Evolutionary conservation across 2,113 vertebrate species (phyloP).

Genomic region (Porphyrio hochstetteri): DNA sequence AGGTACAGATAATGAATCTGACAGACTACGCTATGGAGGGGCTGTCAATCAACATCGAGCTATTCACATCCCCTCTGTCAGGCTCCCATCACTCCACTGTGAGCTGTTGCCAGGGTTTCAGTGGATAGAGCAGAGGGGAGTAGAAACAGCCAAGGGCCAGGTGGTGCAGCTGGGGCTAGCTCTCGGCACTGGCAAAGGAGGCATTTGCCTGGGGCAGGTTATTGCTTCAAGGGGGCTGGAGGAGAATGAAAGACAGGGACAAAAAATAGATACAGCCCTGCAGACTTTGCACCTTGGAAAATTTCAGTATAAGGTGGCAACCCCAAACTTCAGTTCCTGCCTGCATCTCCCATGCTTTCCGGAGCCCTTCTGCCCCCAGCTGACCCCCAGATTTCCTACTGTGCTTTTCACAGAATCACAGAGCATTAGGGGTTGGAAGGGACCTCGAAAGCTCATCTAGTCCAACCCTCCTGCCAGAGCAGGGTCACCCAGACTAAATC

Average conservation of each 20-base stretch:
- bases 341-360: neutral
- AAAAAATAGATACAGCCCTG: neutral
- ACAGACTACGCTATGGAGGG: neutral
- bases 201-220: neutral
- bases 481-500: too few species aligned
- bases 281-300: neutral
- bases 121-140: neutral
- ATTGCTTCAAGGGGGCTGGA: neutral
- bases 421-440: too few species aligned
- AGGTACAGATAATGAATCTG: slow-evolving; percentile 13
- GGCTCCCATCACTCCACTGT: neutral
- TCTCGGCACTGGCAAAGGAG: neutral
- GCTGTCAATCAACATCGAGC: neutral
- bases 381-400: neutral
- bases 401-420: neutral
- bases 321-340: neutral
- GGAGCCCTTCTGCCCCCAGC: neutral
- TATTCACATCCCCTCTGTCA: slow-evolving; percentile 21
- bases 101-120: neutral
- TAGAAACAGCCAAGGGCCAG: neutral
- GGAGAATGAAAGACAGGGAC: neutral
- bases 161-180: neutral
- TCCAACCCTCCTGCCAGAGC: too few species aligned
- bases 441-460: too few species aligned
- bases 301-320: neutral